Conservation (phyloP, 2,113 vertebrate genomes). For the Maccullochella peelii region DNA sequence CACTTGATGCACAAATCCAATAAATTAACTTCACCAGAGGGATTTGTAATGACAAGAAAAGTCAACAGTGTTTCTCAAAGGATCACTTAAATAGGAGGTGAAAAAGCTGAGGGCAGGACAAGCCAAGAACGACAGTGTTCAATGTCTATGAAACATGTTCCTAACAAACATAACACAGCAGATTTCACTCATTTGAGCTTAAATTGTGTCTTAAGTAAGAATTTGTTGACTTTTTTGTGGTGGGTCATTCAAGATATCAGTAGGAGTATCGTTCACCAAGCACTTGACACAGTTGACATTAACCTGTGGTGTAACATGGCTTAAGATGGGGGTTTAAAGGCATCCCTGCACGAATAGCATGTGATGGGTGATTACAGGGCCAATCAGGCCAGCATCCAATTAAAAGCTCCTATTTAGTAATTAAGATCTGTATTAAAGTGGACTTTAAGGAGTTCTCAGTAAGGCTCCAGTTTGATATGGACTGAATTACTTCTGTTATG, state of each 20-base stretch:
- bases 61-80: slow-evolving; percentile 20
- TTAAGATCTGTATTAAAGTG: slow-evolving; percentile 61
- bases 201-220: background rate
- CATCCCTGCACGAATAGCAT: slow-evolving; percentile 57
- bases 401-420: slow-evolving; percentile 76
- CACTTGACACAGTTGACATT: slow-evolving; percentile 59
- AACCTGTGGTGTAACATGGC: slow-evolving; percentile 67
- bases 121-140: background rate
- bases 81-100: slow-evolving; percentile 34
- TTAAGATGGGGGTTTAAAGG: slow-evolving; percentile 64
- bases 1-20: slow-evolving; percentile 51
- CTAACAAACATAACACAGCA: no score
- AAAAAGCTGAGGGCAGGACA: background rate
- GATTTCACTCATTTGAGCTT: background rate
- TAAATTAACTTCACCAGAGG: slow-evolving; percentile 60
- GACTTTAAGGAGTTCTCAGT: slow-evolving; percentile 22
- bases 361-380: slow-evolving; percentile 62
- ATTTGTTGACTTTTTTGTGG: background rate
- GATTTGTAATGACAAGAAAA: slow-evolving; percentile 54
- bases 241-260: slow-evolving; percentile 6
- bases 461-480: background rate
- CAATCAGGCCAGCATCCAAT: slow-evolving; percentile 62
- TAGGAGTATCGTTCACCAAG: slow-evolving; percentile 34
- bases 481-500: background rate
- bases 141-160: background rate